A percentile compares a stretch with the other conserved stretches of the same genome.
phyloP scores from a whole-genome alignment of 2,113 vertebrate genomes.

The Ascaphus truei region DNA sequence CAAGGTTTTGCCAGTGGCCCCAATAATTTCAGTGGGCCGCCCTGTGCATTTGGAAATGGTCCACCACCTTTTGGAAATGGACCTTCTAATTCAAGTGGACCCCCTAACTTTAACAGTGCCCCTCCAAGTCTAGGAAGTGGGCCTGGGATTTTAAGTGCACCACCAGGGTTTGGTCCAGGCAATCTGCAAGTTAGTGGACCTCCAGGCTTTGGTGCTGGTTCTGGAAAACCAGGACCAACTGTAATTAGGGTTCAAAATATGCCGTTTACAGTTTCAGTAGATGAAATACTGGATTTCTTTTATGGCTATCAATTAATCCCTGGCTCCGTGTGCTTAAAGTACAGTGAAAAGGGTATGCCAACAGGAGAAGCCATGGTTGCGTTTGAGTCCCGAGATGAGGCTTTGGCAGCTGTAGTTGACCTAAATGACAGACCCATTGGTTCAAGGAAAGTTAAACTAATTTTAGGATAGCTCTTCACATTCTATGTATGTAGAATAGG shows the following conservation, averaged over 20 bases:
- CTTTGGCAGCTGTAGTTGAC: constrained; percentile 91
- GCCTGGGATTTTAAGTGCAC: constrained; percentile 69
- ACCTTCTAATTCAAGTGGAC: constrained; percentile 66
- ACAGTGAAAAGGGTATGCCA: constrained; percentile 94
- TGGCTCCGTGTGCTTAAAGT: constrained; percentile 93
- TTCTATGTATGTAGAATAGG: constrained; percentile 56
- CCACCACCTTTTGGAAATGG: constrained; percentile 83
- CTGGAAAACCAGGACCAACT: constrained; percentile 82
- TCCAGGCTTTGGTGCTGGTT: constrained; percentile 69
- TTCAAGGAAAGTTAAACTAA: constrained; percentile 93
- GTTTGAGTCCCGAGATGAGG: constrained; percentile 93
- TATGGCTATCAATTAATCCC: constrained; percentile 96
- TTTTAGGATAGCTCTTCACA: constrained; percentile 73
- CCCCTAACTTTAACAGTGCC: constrained; percentile 75
- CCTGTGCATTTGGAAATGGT: constrained; percentile 65
- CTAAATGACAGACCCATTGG: constrained; percentile 97
- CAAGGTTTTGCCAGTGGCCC: constrained; percentile 78
- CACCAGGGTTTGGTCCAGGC: constrained; percentile 70
- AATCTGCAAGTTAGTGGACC: constrained; percentile 72
- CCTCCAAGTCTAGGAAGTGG: constrained; percentile 67
- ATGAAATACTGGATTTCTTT: constrained; percentile 98
- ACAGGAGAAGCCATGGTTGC: constrained; percentile 98
- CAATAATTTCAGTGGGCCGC: constrained; percentile 65
- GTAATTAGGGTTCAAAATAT: constrained; percentile 97
- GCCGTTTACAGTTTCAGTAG: constrained; percentile 95